These are phyloP conservation scores for Cosmia pyralina DNA, from an alignment of 2,888 invertebrate species.

Conservation along the genomic window DNA sequence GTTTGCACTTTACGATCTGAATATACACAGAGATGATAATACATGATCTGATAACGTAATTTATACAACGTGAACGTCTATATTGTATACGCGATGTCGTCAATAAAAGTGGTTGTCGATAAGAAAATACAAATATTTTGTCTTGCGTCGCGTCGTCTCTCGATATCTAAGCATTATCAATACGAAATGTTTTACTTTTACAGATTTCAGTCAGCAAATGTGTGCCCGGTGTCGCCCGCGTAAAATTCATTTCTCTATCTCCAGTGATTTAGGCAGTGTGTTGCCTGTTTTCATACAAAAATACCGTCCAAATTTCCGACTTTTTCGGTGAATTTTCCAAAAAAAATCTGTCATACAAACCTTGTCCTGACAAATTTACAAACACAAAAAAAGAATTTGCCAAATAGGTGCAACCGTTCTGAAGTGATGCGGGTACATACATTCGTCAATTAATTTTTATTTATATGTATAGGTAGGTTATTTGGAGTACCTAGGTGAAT, in stretches of 20 bases:
- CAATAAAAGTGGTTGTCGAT: constrained; percentile 46
- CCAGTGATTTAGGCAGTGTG: too few species aligned
- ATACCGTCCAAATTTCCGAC: too few species aligned
- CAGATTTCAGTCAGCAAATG: background rate
- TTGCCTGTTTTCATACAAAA: too few species aligned
- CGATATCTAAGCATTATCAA: background rate
- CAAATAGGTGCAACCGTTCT: too few species aligned
- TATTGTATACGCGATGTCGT: constrained; percentile 42
- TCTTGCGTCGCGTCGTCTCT: background rate
- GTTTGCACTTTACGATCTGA: constrained; percentile 62
- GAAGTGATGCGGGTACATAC: too few species aligned
- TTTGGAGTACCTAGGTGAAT: background rate
- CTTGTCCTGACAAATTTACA: too few species aligned
- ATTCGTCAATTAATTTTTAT: too few species aligned
- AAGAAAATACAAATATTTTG: constrained; percentile 36
- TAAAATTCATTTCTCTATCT: too few species aligned
- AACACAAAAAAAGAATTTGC: too few species aligned
- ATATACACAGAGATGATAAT: constrained; percentile 46
- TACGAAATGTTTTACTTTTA: constrained; percentile 1
- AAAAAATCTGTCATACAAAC: too few species aligned
- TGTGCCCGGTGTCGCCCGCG: background rate
- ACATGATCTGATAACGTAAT: constrained; percentile 49
- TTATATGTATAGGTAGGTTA: too few species aligned
- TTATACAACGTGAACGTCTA: constrained; percentile 34
- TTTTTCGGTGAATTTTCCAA: too few species aligned